Conservation (phyloP, 2,888 invertebrate genomes). For the Rhabditoides inermis region DNA sequence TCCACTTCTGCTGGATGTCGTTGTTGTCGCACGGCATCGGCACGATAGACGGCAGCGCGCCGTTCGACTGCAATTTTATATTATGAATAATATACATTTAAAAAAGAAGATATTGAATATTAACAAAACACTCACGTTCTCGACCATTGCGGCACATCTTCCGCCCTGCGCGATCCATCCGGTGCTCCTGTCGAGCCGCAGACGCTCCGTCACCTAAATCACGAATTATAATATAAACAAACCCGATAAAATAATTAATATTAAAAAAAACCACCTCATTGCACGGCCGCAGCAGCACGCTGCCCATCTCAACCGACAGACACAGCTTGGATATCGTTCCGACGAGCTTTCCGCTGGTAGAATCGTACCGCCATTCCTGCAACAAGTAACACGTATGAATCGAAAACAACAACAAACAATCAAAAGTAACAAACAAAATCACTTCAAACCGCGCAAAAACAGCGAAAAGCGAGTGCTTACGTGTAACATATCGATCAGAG, state of each 20-base stretch:
- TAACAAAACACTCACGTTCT: not conserved
- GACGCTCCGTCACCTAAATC: slow-evolving; percentile 11
- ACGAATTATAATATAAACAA: not conserved
- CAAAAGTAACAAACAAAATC: slow-evolving; percentile 1
- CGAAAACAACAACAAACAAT: not conserved
- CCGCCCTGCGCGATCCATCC: slow-evolving; percentile 29
- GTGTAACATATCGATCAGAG: too few relatives aligned
- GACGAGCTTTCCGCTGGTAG: slow-evolving; percentile 18
- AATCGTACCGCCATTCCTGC: slow-evolving; percentile 44
- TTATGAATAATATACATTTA: not conserved
- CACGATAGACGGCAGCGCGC: not conserved
- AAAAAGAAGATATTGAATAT: not conserved
- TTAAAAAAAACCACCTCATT: not conserved
- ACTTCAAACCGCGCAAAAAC: slow-evolving; percentile 6
- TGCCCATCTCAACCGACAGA: slow-evolving; percentile 21
- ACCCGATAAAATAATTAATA: not conserved
- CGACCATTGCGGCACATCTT: slow-evolving; percentile 16
- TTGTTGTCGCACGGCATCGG: slow-evolving; percentile 27
- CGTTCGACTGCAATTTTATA: not conserved
- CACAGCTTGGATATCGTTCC: slow-evolving; percentile 35
- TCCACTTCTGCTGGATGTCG: slow-evolving; percentile 37
- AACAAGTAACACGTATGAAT: not conserved
- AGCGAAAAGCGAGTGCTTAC: too few relatives aligned
- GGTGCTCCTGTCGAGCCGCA: slow-evolving; percentile 16
- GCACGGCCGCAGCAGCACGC: slow-evolving; percentile 4